Base-by-base conservation (phyloP, 2,888 invertebrate genomes). In the Tyria jacobaeae region DNA sequence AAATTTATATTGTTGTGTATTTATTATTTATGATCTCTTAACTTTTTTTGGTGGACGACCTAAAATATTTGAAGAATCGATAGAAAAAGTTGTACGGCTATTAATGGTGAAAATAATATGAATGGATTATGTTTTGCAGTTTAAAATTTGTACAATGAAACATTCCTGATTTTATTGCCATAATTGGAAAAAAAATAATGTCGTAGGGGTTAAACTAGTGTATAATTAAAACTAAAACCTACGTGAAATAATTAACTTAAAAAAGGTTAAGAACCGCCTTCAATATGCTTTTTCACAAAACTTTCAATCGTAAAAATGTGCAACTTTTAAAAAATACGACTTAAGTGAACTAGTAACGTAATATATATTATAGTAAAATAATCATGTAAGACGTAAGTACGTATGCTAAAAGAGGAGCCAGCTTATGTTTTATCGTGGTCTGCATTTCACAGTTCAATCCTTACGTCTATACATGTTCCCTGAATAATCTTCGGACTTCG, bases 1-100 rank as follows among this genome's bases (percentile, higher is more conserved):
- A 92, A 92, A 92, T 89, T 91, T 92, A 90, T 92, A 89, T 91
- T 90, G 90, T 92, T 81, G 81, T 78, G 75, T 78, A 67, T 84
- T 25, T 88, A 90, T 91, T 90, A 91, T 92, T 93, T 93, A 92
- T 90, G 88, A 74, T 79, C 79, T 44, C 77, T 64, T 51, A 68
- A 66, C 62, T 67, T 74, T 76, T 80, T 85, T 83, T 80, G 72
- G 64, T 83, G 73, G 74, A 71, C 76, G 77, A 62, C 64, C 64
- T 68, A 34, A 51, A 59, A 54, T 57, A 57, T 76, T 78, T 67
- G 34, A 24, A 64, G 78, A 76, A 78, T 72, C 63, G 57, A 50
- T 2, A 37, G 64, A 60, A 68, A 65, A 62, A 39, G 48, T 54
- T 66, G 57, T 68, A 69, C 51, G 65, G 54, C 66, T 54, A 66